phyloP scores from a whole-genome alignment of 2,888 invertebrate species.

The Sesia apiformis region DNA sequence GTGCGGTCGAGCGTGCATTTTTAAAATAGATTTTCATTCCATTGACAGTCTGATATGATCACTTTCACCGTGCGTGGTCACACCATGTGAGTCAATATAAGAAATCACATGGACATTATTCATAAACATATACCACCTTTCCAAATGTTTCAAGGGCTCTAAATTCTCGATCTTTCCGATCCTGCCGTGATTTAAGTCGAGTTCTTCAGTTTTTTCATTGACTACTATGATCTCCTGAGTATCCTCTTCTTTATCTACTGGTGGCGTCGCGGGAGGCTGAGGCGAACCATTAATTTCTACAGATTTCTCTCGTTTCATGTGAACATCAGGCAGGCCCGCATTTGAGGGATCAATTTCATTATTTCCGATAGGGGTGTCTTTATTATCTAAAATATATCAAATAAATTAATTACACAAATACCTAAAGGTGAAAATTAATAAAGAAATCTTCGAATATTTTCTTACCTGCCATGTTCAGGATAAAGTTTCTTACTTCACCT shows the following conservation, averaged over 20 bases:
- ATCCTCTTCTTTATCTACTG: constrained; percentile 41
- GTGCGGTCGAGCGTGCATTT: too few relatives aligned
- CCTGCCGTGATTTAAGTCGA: constrained; percentile 94
- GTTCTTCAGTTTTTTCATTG: constrained; percentile 78
- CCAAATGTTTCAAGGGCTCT: constrained; percentile 82
- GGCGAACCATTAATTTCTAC: constrained; percentile 16
- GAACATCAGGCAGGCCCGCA: background rate
- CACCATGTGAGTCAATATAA: too few relatives aligned
- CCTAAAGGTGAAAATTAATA: too few relatives aligned
- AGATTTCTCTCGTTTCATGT: background rate
- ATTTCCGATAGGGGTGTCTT: constrained; percentile 31
- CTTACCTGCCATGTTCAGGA: too few relatives aligned
- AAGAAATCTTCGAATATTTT: too few relatives aligned
- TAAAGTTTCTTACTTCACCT: too few relatives aligned
- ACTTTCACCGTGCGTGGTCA: too few relatives aligned
- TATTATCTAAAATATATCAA: constrained; percentile 26
- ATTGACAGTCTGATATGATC: too few relatives aligned
- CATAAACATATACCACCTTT: constrained; percentile 58
- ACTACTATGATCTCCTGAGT: constrained; percentile 78
- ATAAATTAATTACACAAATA: background rate
- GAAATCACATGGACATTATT: too few relatives aligned
- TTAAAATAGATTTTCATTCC: too few relatives aligned
- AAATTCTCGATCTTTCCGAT: constrained; percentile 89
- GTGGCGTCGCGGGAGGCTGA: constrained; percentile 30
- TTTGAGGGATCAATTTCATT: constrained; percentile 21